Evolutionary conservation across 2,113 vertebrate species (phyloP).

Genomic region (Bubalus kerabau): DNA sequence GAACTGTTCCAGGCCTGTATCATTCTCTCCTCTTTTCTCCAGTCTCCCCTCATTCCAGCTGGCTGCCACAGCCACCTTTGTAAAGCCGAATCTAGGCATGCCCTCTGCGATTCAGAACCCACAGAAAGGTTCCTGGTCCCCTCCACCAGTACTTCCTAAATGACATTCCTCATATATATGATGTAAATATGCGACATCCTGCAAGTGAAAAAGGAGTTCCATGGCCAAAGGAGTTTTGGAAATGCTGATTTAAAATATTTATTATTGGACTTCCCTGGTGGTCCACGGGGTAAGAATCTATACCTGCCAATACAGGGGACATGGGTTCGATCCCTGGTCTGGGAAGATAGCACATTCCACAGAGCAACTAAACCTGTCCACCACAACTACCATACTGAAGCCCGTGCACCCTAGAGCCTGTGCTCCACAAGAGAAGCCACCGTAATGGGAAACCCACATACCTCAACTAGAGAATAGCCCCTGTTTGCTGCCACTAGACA

Average conservation of each 20-base stretch:
- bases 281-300: not conserved
- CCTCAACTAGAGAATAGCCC: not conserved
- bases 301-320: not conserved
- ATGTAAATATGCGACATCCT: not conserved
- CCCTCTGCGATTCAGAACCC: not conserved
- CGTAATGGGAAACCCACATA: not conserved
- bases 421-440: not conserved
- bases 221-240: not conserved
- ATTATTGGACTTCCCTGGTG: not conserved
- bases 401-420: not conserved
- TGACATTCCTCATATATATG: not conserved
- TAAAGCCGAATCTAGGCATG: not conserved
- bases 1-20: not conserved
- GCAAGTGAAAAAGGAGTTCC: not conserved
- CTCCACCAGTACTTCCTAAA: not conserved
- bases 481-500: not conserved
- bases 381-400: not conserved
- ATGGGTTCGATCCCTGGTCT: not conserved
- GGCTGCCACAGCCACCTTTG: not conserved
- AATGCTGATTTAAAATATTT: not conserved
- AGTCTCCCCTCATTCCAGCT: fast-evolving
- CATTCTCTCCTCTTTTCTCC: not conserved
- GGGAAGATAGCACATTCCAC: not conserved
- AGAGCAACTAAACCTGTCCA: not conserved
- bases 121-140: fast-evolving